These are phyloP conservation scores for Enteromius afrohamiltoni DNA, from an alignment of 2,797 vertebrate genomes.

Conservation along the genomic window DNA sequence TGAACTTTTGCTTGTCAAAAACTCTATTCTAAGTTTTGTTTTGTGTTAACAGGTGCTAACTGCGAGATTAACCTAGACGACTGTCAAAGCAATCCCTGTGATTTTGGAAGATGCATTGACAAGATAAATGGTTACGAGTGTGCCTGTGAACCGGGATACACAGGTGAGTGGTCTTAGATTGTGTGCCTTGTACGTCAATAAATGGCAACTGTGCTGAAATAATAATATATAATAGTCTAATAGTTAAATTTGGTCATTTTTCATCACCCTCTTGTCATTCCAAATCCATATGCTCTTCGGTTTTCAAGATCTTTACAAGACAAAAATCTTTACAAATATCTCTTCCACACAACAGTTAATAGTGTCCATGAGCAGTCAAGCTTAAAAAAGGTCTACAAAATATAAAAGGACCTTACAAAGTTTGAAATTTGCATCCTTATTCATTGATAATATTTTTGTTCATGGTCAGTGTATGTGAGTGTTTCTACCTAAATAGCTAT, in stretches of 20 bases:
- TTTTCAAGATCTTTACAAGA: background rate
- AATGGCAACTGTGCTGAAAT: background rate
- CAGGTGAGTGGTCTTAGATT: slow-evolving; percentile 77
- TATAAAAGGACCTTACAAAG: background rate
- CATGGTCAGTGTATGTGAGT: background rate
- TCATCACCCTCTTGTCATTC: background rate
- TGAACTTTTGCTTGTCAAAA: background rate
- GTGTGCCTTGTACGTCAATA: background rate
- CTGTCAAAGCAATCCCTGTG: slow-evolving; percentile 90
- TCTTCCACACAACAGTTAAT: background rate
- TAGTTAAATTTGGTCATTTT: background rate
- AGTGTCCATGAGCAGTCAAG: background rate
- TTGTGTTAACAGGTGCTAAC: slow-evolving; percentile 81
- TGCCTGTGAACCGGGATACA: slow-evolving; percentile 89
- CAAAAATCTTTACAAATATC: background rate
- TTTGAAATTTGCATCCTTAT: background rate
- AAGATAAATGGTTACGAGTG: slow-evolving; percentile 95
- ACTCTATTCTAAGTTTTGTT: slow-evolving; percentile 8
- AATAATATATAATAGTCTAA: background rate
- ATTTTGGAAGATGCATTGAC: slow-evolving; percentile 93
- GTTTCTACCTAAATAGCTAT: background rate
- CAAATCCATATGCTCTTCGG: background rate
- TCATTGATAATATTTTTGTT: background rate
- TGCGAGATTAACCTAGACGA: slow-evolving; percentile 95
- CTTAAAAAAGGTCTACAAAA: background rate